phyloP scores from a whole-genome alignment of 1,140 invertebrate genomes.

The Papilio xuthus region DNA sequence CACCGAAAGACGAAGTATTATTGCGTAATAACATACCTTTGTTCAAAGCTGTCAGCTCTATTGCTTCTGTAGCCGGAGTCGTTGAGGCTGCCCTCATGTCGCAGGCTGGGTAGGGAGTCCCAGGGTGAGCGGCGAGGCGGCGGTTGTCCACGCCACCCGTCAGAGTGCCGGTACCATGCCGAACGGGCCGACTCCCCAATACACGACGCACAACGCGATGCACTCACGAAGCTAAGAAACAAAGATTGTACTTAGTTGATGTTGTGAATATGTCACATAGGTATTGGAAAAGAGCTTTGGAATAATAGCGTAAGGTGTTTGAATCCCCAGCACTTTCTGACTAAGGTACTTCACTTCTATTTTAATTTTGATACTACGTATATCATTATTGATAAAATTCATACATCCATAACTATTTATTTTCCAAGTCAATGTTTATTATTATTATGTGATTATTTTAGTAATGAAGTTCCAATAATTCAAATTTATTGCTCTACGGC shows the following conservation, averaged over 20 bases:
- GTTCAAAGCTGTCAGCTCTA: conserved; percentile 91
- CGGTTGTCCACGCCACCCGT: conserved; percentile 90
- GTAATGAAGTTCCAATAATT: not conserved
- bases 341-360: too few relatives aligned
- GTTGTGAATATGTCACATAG: too few relatives aligned
- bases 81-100: conserved; percentile 90
- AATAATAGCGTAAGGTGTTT: too few relatives aligned
- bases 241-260: too few relatives aligned
- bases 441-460: not conserved
- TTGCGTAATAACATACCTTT: conserved; percentile 82
- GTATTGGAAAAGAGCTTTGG: too few relatives aligned
- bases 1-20: too few relatives aligned
- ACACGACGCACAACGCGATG: conserved; percentile 89
- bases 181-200: conserved; percentile 91
- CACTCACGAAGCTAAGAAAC: conserved; percentile 79
- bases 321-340: too few relatives aligned
- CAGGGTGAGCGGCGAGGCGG: conserved; percentile 88
- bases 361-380: too few relatives aligned
- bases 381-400: not conserved
- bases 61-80: conserved; percentile 93
- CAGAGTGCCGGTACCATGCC: conserved; percentile 93
- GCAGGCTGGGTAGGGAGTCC: conserved; percentile 91
- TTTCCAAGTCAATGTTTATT: conserved; percentile 5
- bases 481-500: not conserved
- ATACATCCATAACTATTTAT: not conserved